Conservation (phyloP, 2,888 invertebrate species). For the Mimumesa dahlbomi region DNA sequence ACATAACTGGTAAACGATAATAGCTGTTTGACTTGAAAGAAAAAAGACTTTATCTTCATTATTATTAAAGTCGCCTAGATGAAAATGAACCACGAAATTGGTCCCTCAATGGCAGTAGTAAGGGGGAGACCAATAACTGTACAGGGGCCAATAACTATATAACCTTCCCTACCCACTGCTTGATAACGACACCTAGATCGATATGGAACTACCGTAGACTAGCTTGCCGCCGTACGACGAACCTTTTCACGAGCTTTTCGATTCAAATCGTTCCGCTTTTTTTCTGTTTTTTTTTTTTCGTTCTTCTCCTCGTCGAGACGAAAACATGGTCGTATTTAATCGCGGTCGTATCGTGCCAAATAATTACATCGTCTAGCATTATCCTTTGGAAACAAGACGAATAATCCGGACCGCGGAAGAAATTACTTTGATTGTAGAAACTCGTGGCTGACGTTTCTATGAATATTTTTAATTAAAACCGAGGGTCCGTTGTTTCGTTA, state of each 20-base stretch:
- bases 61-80: slow-evolving; percentile 64
- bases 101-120: slow-evolving; percentile 61
- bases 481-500: background rate
- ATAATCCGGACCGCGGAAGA: background rate
- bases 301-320: background rate
- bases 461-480: slow-evolving; percentile 47
- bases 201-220: slow-evolving; percentile 58
- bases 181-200: slow-evolving; percentile 65
- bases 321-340: background rate
- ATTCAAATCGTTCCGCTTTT: slow-evolving; percentile 19
- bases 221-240: slow-evolving; percentile 34
- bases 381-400: background rate
- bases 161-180: slow-evolving; percentile 54
- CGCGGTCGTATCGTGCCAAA: too few relatives aligned
- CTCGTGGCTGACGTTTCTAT: slow-evolving; percentile 4
- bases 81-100: slow-evolving; percentile 68
- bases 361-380: background rate
- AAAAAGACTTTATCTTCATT: slow-evolving; percentile 61
- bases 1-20: slow-evolving; percentile 46
- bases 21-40: slow-evolving; percentile 24
- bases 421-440: slow-evolving; percentile 9
- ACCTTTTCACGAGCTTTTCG: slow-evolving; percentile 33
- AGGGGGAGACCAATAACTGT: slow-evolving; percentile 59
- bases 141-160: slow-evolving; percentile 67
- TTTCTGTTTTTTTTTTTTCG: too few relatives aligned